Evolutionary conservation across 2,797 vertebrate species (phyloP).

Genomic region (Mergus octosetaceus): DNA sequence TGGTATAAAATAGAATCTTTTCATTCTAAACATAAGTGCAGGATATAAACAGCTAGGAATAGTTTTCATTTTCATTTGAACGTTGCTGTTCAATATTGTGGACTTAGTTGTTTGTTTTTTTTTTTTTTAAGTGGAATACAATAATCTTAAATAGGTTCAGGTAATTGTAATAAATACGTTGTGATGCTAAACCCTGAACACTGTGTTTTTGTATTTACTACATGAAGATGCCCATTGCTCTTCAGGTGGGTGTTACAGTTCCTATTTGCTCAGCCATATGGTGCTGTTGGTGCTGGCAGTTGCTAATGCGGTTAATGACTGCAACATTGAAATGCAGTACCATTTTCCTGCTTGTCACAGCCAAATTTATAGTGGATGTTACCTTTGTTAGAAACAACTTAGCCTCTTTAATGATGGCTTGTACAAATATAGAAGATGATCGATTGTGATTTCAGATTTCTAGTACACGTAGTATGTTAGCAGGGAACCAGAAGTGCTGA

Average conservation of each 20-base stretch:
- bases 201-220: neutral
- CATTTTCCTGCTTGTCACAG: constrained; percentile 4
- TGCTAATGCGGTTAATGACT: constrained; percentile 16
- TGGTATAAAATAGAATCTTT: neutral
- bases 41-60: neutral
- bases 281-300: neutral
- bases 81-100: neutral
- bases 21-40: neutral
- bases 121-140: neutral
- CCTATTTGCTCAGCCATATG: neutral
- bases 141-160: neutral
- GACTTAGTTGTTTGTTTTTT: fast-evolving
- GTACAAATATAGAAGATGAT: constrained; percentile 18
- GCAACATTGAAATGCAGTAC: neutral
- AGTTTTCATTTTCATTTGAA: neutral
- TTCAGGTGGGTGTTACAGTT: neutral
- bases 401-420: constrained; percentile 4
- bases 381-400: neutral
- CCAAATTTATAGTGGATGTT: neutral
- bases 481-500: constrained; percentile 44
- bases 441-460: neutral
- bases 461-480: constrained; percentile 9
- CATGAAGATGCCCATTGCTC: neutral
- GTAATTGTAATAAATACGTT: neutral
- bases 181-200: neutral